Conservation (phyloP, 2,113 vertebrate genomes). For the Rattus rattus region DNA sequence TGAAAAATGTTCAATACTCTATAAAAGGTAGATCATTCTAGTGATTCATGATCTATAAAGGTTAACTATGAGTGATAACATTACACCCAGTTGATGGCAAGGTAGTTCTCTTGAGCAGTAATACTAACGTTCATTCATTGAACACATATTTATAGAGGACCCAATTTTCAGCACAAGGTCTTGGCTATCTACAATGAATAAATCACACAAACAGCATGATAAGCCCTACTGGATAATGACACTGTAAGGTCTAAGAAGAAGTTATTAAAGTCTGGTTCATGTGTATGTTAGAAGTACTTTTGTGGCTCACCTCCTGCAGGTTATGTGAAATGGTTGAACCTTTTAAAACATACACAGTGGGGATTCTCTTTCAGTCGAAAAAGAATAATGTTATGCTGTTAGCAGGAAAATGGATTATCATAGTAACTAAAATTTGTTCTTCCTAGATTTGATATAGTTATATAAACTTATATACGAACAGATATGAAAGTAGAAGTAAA, state of each 20-base stretch:
- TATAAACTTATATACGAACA: not conserved
- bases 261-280: not conserved
- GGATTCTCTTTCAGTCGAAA: not conserved
- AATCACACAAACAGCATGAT: not conserved
- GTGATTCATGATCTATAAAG: not conserved
- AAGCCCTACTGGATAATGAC: not conserved
- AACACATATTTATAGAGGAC: constrained; percentile 33
- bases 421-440: not conserved
- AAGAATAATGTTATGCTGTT: not conserved
- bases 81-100: not conserved
- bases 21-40: not conserved
- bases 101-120: not conserved
- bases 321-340: not conserved
- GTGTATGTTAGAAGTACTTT: constrained; percentile 3
- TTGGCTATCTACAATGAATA: constrained; percentile 27
- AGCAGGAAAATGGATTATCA: not conserved
- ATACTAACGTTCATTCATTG: constrained; percentile 24
- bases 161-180: not conserved
- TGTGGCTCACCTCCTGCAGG: not conserved
- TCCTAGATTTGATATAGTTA: not conserved
- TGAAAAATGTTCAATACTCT: not conserved
- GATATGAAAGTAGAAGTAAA: not conserved
- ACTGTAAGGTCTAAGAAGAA: constrained; percentile 14
- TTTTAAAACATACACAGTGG: constrained; percentile 30
- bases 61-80: not conserved